Evolutionary conservation across 2,888 invertebrate species (phyloP), one percentile per base, ranked within the genome.

Genomic region (Eilema sororculum): DNA sequence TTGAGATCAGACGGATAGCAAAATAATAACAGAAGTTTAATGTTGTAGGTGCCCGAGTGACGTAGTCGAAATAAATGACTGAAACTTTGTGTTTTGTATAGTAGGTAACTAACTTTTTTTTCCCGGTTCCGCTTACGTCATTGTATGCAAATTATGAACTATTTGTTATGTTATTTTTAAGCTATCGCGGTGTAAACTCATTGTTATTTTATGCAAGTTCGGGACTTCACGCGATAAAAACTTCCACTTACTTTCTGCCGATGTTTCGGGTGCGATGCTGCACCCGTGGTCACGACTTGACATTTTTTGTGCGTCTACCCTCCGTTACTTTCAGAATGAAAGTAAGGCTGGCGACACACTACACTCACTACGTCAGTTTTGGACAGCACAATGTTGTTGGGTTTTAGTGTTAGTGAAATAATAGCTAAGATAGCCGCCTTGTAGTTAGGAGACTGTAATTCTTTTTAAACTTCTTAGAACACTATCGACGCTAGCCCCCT

Each of bases 1-100:
- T 79, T 72, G 30, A 20, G 56, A 46, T 64, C 65, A 61, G 63
- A 22, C 37, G 28, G 22, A 62, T 69, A 72, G 4, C 72, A 56
- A 37, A 72, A 69, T 64, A 62, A 56, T 68, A 62, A 30, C 65
- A 65, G 65, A 74, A 74, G 77, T 69, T 65, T 24, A 59, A 75
- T 30, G 57, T 63, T 46, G 62, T 67, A 37, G 2, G 12, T 16
- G 1, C 24, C 16, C n/a, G 4, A 25, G 58, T 66, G 41, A 30
- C 56, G n/a, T 56, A 37, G 24, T 33, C 57, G n/a, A 20, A 65
- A 37, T 65, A 37, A 37, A 58, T 65, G 37, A 58, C 20, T 65
- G 1, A 65, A 56, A 65, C n/a, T 56, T 65, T 56, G 5, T 22
- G 2, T 10, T 61, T 22, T 33, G n/a, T 60, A 9, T 30, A 30